Conservation (phyloP, 2,113 vertebrate species). For the Symphodus melops region DNA sequence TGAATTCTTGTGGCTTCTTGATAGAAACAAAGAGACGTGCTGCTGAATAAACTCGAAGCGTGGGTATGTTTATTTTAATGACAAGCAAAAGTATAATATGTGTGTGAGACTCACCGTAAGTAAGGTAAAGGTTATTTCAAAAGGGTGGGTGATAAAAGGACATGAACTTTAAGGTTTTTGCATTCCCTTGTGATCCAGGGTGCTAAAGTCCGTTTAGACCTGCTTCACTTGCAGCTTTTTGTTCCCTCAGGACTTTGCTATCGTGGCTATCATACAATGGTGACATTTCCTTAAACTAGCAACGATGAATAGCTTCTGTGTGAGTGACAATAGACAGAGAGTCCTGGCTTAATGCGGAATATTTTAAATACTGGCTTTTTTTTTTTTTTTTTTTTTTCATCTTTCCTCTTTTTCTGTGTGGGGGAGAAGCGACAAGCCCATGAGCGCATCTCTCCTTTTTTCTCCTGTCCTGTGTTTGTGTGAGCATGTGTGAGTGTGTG, state of each 20-base stretch:
- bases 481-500: conserved; percentile 10
- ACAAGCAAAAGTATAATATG: conserved; percentile 5
- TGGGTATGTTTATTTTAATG: conserved; percentile 42
- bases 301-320: conserved; percentile 81
- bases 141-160: conserved; percentile 13
- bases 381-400: conserved; percentile 62
- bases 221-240: conserved; percentile 66
- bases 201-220: conserved; percentile 61
- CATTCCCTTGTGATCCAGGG: conserved; percentile 60
- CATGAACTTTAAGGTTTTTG: conserved; percentile 61
- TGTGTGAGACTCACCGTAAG: conserved; percentile 22
- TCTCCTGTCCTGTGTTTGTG: conserved; percentile 35
- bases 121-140: conserved; percentile 69
- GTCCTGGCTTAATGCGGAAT: conserved; percentile 82
- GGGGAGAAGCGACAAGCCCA: conserved; percentile 61
- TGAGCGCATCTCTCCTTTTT: conserved; percentile 54
- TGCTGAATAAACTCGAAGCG: conserved; percentile 78
- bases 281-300: conserved; percentile 96
- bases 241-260: conserved; percentile 88
- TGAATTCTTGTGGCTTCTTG: conserved; percentile 84
- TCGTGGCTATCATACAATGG: conserved; percentile 87
- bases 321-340: conserved; percentile 79
- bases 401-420: conserved; percentile 65
- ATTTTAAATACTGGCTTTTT: conserved; percentile 83
- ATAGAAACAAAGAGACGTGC: conserved; percentile 74